Conservation (phyloP, 2,888 invertebrate genomes). For the Yponomeuta plumbellus region DNA sequence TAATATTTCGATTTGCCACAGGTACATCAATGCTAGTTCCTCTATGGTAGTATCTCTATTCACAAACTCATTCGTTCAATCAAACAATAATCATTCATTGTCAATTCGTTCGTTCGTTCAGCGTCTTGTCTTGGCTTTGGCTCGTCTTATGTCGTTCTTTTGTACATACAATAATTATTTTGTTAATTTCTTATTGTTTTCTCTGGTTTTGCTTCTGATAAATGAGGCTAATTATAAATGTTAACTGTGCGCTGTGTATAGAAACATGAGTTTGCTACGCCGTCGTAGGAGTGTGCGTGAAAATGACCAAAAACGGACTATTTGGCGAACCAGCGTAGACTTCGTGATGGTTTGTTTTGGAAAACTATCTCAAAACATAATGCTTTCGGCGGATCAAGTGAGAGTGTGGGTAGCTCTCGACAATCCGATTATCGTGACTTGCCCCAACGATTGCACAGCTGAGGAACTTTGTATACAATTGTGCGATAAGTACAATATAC, state of each 20-base stretch:
- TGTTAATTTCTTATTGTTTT: background rate
- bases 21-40: too few relatives aligned
- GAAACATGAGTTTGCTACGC: background rate
- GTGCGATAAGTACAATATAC: constrained; percentile 83
- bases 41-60: too few relatives aligned
- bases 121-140: too few relatives aligned
- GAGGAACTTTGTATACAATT: constrained; percentile 84
- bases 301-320: background rate
- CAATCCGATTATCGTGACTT: constrained; percentile 58
- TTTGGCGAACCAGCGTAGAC: background rate
- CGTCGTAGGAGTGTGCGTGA: background rate
- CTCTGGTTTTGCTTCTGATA: background rate
- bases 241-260: background rate
- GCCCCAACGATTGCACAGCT: constrained; percentile 64
- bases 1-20: too few relatives aligned
- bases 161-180: background rate
- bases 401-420: constrained; percentile 64
- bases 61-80: too few relatives aligned
- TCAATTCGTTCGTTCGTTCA: too few relatives aligned
- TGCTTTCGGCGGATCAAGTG: constrained; percentile 31
- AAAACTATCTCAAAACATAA: constrained; percentile 28
- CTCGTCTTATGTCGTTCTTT: background rate
- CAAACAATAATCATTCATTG: too few relatives aligned
- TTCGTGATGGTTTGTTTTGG: constrained; percentile 29
- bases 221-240: background rate